Evolutionary conservation across 2,113 vertebrate genomes (phyloP).

Genomic region (Columba janthina): DNA sequence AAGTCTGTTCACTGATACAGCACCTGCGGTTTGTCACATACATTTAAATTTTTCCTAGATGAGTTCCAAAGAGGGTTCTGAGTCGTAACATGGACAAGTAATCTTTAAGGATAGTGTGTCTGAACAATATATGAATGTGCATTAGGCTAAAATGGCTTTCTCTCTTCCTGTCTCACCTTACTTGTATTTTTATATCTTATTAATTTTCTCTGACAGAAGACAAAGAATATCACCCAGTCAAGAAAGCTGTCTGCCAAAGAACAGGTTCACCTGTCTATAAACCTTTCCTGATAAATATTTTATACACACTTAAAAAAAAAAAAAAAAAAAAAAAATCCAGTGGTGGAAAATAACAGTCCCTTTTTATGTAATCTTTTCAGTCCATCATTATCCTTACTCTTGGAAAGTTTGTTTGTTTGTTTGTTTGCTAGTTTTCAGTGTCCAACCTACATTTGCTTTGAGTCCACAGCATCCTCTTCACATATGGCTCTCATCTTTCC

Average conservation of each 20-base stretch:
- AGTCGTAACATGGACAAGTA: background rate
- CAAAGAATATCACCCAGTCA: background rate
- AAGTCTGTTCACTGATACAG: background rate
- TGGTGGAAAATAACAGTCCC: background rate
- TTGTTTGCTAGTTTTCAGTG: background rate
- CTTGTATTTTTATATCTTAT: background rate
- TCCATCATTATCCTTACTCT: background rate
- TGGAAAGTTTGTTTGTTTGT: background rate
- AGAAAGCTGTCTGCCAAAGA: background rate
- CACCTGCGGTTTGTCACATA: rapidly evolving
- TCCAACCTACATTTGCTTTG: background rate
- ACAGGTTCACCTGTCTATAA: background rate
- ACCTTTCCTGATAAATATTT: background rate
- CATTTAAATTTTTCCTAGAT: background rate
- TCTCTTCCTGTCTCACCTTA: background rate
- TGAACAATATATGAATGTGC: background rate
- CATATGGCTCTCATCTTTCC: background rate
- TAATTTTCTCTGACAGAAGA: background rate
- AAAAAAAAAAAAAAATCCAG: background rate
- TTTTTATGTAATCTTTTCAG: background rate
- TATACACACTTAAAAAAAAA: background rate
- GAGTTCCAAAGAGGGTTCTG: background rate
- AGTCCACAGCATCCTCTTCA: background rate
- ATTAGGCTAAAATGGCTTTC: background rate
- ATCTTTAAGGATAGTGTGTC: background rate